Base-by-base conservation (phyloP, 2,797 vertebrate genomes). In the Rousettus madagascariensis region DNA sequence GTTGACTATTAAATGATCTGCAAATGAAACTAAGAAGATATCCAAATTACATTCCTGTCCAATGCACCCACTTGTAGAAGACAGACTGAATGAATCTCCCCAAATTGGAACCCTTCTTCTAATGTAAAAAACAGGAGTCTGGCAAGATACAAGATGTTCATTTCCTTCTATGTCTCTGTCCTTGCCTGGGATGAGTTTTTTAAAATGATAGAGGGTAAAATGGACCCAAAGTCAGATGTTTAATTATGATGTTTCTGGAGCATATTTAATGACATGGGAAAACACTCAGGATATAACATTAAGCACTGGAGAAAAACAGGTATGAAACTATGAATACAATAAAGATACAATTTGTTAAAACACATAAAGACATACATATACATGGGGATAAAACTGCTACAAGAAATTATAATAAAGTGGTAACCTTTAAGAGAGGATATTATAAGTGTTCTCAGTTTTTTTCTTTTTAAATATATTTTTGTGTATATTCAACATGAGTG, bases 121-220 rank as follows among this genome's bases (percentile, higher is more conserved):
- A 75, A 92, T 53, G 72, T 97, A 96, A 92, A 96, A 96, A 97
- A 82, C 83, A 96, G 96, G 92, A 93, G 36, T 90, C 57, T 49
- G 19, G 3, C 30, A 82, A 75, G 5, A 87, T 80, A 55, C 6
- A 38, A 83, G n/a, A 5, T 16, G 20, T 7, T 49, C 36, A 33
- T 9, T 10, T 83, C 4, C 51, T 26, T n/a, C 15, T 22, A 6
- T 1, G 22, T 12, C 46, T n/a, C 43, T 51, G 53, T 13, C 15
- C 53, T 55, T 53, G 49, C 17, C 28, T 55, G 16, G 8, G 61
- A 33, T 6, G 43, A 63, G 3, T 13, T 95, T 68, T 71, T 72
- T 78, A 61, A 78, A 95, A 71, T 24, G 55, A 90, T 9, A 61
- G 6, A 55, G 49, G 33, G 30, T 46, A 57, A 46, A 87, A 63